Conservation (phyloP, 2,797 vertebrate species). For the Triplophysa yarkandensis region DNA sequence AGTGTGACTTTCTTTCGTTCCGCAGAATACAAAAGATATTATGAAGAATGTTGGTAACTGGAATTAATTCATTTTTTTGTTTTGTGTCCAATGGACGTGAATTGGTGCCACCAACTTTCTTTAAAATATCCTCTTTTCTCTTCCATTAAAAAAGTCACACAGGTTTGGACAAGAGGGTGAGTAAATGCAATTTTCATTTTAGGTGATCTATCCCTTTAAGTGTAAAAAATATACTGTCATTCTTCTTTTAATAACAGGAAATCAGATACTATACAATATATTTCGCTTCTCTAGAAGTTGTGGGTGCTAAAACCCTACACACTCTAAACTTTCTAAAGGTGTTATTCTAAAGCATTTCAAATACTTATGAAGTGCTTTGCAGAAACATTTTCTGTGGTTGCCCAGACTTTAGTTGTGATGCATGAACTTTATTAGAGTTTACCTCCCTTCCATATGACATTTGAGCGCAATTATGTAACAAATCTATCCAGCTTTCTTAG, state of each 20-base stretch:
- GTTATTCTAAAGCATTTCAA: constrained; percentile 14
- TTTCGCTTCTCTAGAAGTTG: constrained; percentile 20
- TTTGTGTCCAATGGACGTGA: no score
- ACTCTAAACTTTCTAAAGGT: constrained; percentile 6
- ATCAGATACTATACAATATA: constrained; percentile 19
- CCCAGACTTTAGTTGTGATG: constrained; percentile 20
- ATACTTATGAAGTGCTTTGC: constrained; percentile 13
- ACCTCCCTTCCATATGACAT: constrained; percentile 42
- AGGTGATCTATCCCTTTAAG: no score
- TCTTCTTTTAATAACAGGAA: neutral
- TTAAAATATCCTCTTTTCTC: no score
- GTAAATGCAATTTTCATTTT: no score
- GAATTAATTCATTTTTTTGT: no score
- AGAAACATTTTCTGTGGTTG: constrained; percentile 25
- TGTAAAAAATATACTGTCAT: neutral
- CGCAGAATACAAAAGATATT: no score
- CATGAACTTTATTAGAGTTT: constrained; percentile 50
- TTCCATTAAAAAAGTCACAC: no score
- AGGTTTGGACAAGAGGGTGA: no score
- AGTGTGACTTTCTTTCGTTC: no score
- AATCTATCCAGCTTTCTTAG: neutral
- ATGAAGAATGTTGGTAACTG: no score
- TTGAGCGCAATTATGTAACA: constrained; percentile 2
- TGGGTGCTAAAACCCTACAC: constrained; percentile 32
- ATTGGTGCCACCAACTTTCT: no score